These are phyloP conservation scores for Seira musarum DNA, from an alignment of 2,888 invertebrate species.

Conservation along the genomic window DNA sequence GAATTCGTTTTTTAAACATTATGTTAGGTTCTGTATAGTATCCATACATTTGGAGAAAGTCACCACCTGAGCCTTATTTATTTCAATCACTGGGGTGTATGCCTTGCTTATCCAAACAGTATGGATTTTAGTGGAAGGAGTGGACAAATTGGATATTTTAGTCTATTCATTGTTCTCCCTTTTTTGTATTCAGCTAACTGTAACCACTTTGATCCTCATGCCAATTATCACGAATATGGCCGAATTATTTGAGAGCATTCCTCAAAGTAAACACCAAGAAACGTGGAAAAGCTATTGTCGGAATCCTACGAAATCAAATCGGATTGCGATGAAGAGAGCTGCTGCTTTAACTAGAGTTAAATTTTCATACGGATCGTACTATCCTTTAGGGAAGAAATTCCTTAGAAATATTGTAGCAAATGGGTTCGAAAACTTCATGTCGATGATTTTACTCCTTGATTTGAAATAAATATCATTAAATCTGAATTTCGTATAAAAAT, in stretches of 20 bases:
- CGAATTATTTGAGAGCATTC: background rate
- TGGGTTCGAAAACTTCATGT: background rate
- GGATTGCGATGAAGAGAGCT: constrained; percentile 6
- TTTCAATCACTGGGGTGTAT: too few species aligned
- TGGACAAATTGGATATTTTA: background rate
- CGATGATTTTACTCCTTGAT: constrained; percentile 1
- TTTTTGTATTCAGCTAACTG: background rate
- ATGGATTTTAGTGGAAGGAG: too few species aligned
- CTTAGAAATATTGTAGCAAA: constrained; percentile 4
- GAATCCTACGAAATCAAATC: background rate
- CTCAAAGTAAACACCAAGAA: background rate
- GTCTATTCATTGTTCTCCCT: background rate
- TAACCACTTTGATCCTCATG: background rate
- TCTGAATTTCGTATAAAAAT: too few species aligned
- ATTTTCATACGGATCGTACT: constrained; percentile 4
- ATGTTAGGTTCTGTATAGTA: too few species aligned
- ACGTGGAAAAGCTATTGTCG: background rate
- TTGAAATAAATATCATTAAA: too few species aligned
- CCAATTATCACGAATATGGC: background rate
- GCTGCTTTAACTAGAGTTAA: background rate
- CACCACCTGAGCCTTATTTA: too few species aligned
- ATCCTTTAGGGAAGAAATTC: constrained; percentile 13
- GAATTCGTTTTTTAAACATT: background rate
- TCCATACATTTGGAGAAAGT: too few species aligned
- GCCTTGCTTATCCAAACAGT: too few species aligned